These are phyloP conservation scores for Alaudala cheleensis DNA, from an alignment of 2,113 vertebrate genomes.

Conservation along the genomic window DNA sequence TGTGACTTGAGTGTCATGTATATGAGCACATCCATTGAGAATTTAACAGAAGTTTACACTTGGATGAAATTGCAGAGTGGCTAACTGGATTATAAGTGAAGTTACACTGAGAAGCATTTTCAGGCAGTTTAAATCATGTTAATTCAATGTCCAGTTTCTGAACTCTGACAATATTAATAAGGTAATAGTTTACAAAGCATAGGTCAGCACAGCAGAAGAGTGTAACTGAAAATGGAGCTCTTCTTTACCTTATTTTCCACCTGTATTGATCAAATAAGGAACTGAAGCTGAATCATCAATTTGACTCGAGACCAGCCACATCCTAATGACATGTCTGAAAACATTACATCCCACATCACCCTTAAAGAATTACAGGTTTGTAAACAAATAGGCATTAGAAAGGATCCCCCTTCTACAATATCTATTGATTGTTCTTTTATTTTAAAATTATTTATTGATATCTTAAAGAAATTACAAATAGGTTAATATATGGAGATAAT, in stretches of 20 bases:
- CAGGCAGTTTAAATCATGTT: background rate
- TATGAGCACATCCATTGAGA: background rate
- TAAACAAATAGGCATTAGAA: background rate
- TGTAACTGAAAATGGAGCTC: background rate
- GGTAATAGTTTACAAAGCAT: rapidly evolving
- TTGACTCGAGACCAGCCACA: background rate
- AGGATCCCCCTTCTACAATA: background rate
- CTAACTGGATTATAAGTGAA: background rate
- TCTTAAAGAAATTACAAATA: background rate
- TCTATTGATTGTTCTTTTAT: no score
- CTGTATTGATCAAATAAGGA: background rate
- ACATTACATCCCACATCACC: background rate
- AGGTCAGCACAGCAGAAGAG: background rate
- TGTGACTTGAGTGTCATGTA: background rate
- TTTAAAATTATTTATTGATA: background rate
- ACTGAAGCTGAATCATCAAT: background rate
- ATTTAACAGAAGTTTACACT: background rate
- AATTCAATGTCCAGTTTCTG: background rate
- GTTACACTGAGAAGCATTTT: background rate
- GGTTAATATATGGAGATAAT: background rate
- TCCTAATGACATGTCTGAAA: background rate
- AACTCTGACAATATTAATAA: background rate
- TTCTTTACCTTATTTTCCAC: background rate
- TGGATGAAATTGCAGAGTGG: background rate
- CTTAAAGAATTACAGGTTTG: background rate